Base-by-base conservation (phyloP, 2,888 invertebrate genomes). In the Pseudococcus jackbeardsleyi region DNA sequence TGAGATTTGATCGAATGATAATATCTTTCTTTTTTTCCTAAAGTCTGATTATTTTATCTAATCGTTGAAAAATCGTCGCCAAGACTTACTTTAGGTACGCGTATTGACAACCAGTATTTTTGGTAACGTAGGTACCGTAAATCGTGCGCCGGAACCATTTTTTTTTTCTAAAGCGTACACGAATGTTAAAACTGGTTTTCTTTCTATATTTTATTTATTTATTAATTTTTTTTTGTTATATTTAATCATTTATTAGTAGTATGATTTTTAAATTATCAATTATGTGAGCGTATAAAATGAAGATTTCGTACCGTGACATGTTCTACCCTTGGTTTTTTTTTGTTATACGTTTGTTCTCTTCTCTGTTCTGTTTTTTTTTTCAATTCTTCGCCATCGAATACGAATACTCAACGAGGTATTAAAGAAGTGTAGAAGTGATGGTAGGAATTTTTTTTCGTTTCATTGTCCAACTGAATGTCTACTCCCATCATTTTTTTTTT, bases 61-160 rank as follows among this genome's bases (percentile, higher is more conserved):
- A 68, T 68, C 68, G 68, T 68, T 68, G 26, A 68, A 68, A 68
- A 68, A 68, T 26, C 68, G 26, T 68, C 68, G 68, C 68, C 11
- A 68, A 22, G 68, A 68, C 22, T 54, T 54, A 50, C 48, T 50
- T 50, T 50, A 54, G 54, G 68, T 68, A 68, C 22, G 68, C 68
- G 68, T 68, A 68, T 68, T 68, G 68, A 68, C 68, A 68, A 68
- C 68, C 68, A 68, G 68, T 68, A 68, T 68, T 68, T 68, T 68
- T 68, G n/a, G 54, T n/a, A 54, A 54, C n/a, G 54, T 54, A 54
- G 54, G n/a, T 54, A 33, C 26, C 26, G 26, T 33, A n/a, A 54
- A 54, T 54, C n/a, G 54, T 54, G 19, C 68, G 68, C 22, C 19
- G 19, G 19, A 64, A 64, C 19, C 64, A 42, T 22, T 64, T 64